Percentiles rank a stretch among this genome's conserved stretches.
Evolutionary conservation across 1,140 invertebrate species (phyloP).

Genomic region (Tigriopus japonicus): DNA sequence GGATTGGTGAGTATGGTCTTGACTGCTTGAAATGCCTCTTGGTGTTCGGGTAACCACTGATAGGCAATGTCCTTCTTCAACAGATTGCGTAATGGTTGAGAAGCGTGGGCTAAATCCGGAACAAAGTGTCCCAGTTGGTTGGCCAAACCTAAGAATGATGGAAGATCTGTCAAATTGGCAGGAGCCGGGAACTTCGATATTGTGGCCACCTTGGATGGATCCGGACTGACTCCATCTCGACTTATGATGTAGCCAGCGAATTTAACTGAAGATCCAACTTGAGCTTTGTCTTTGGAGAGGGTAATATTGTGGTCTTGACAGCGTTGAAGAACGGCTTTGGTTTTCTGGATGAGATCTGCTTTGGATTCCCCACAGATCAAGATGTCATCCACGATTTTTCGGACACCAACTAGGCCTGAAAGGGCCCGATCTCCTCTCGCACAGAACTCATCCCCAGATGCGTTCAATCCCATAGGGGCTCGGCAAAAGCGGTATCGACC

Average conservation of each 20-base stretch:
- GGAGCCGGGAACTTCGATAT: constrained; percentile 13
- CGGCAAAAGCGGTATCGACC: not conserved
- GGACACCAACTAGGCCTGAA: constrained; percentile 8
- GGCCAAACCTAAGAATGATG: constrained; percentile 9
- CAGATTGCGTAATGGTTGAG: not conserved
- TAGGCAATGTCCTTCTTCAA: not conserved
- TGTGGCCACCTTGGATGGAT: constrained; percentile 9
- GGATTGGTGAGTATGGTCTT: not conserved
- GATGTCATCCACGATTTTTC: constrained; percentile 16
- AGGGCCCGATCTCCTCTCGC: constrained; percentile 16
- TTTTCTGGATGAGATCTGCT: not conserved
- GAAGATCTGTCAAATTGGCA: constrained; percentile 12
- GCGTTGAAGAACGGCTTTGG: not conserved
- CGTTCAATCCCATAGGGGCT: not conserved
- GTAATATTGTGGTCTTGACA: constrained; percentile 19
- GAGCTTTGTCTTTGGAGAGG: constrained; percentile 20
- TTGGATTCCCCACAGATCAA: constrained; percentile 7
- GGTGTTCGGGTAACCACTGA: not conserved
- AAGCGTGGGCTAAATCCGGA: not conserved
- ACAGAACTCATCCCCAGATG: not conserved
- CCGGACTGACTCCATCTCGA: constrained; percentile 8
- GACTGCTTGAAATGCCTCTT: not conserved
- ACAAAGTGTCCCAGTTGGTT: constrained; percentile 14
- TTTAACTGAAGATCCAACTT: constrained; percentile 18
- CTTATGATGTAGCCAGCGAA: constrained; percentile 19